Conservation (phyloP, 2,113 vertebrate species). For the Amphilophus citrinellus region DNA sequence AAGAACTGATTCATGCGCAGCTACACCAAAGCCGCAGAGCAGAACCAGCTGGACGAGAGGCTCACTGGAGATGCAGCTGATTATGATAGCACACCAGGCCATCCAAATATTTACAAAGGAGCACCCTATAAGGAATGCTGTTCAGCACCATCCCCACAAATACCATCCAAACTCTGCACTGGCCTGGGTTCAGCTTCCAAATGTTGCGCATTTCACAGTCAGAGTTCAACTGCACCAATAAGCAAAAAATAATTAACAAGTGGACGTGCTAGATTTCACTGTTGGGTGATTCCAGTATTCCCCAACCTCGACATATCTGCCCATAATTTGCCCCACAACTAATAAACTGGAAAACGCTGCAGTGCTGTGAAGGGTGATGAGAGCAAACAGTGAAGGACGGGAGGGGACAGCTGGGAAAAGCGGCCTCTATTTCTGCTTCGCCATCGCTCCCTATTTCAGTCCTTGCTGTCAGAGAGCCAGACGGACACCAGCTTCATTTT, state of each 20-base stretch:
- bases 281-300: too few species aligned
- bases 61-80: not conserved
- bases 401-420: not conserved
- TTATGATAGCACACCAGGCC: not conserved
- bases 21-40: too few species aligned
- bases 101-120: not conserved
- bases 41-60: not conserved
- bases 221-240: not conserved
- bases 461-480: conserved; percentile 40
- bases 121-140: not conserved
- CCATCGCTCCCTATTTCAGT: conserved; percentile 64
- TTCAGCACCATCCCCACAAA: not conserved
- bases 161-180: rapidly evolving
- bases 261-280: not conserved
- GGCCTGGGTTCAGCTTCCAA: not conserved
- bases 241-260: not conserved
- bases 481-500: not conserved
- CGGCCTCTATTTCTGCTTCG: conserved; percentile 47
- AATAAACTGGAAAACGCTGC: not conserved
- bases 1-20: not conserved
- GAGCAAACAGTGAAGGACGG: not conserved
- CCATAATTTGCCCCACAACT: not conserved
- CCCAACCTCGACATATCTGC: not conserved
- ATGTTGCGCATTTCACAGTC: not conserved
- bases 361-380: conserved; percentile 1